Evolutionary conservation across 53 echinoderm and acorn worm genomes (phyloP).

Genomic region (Apostichopus leukothele): DNA sequence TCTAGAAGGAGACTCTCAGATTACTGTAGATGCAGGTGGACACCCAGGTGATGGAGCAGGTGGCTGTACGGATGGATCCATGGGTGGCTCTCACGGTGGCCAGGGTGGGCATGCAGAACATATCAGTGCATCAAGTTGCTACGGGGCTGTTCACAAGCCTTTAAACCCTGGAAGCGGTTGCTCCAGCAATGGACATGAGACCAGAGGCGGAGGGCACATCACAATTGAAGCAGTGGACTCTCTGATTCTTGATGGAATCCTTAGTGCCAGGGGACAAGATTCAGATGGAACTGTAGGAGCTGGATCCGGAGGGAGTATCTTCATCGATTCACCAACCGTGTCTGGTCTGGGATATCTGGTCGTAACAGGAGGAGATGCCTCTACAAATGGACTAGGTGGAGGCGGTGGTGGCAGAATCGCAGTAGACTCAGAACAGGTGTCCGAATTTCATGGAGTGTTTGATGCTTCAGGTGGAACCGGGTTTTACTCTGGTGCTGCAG

Average conservation of each 20-base stretch:
- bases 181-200: not conserved
- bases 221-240: slow-evolving; percentile 38
- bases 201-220: slow-evolving; percentile 70
- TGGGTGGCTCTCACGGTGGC: slow-evolving; percentile 85
- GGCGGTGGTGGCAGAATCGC: slow-evolving; percentile 86
- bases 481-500: slow-evolving; percentile 65
- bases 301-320: slow-evolving; percentile 80
- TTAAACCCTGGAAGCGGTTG: slow-evolving; percentile 69
- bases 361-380: slow-evolving; percentile 73
- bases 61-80: slow-evolving; percentile 43
- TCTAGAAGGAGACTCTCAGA: slow-evolving; percentile 49
- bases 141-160: slow-evolving; percentile 60
- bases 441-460: slow-evolving; percentile 64
- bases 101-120: slow-evolving; percentile 58
- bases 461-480: slow-evolving; percentile 69
- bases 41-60: slow-evolving; percentile 54
- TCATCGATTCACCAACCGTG: slow-evolving; percentile 46
- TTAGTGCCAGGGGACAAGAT: slow-evolving; percentile 66
- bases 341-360: slow-evolving; percentile 67
- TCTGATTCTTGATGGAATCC: slow-evolving; percentile 63
- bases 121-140: slow-evolving; percentile 22
- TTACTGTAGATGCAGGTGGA: slow-evolving; percentile 68
- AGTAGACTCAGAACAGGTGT: slow-evolving; percentile 47
- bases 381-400: slow-evolving; percentile 44
- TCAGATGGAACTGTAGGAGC: slow-evolving; percentile 51